Evolutionary conservation across 2,888 invertebrate genomes (phyloP).

Genomic region (Polietes domitor): DNA sequence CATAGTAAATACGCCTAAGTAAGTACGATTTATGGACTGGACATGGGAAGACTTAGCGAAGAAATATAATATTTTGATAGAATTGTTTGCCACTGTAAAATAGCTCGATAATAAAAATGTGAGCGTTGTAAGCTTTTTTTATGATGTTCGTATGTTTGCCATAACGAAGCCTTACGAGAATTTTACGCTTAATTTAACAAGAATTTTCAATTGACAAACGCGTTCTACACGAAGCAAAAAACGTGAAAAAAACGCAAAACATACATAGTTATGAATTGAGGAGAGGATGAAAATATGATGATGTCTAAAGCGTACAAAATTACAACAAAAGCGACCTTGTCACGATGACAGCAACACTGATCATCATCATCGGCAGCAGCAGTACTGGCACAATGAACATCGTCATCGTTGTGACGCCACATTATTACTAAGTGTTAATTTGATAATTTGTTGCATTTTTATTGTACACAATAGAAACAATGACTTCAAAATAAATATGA

Average conservation of each 20-base stretch:
- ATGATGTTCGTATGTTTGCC: not conserved
- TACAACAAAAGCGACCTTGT: conserved; percentile 49
- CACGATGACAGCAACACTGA: conserved; percentile 22
- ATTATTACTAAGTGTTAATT: conserved; percentile 51
- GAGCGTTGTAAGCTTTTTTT: conserved; percentile 4
- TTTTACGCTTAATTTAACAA: conserved; percentile 79
- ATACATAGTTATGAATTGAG: conserved; percentile 13
- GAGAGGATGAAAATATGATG: conserved; percentile 15
- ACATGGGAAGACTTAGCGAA: no score
- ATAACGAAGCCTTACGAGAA: conserved; percentile 13
- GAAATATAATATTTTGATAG: no score
- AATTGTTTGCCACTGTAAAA: conserved; percentile 13
- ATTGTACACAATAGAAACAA: conserved; percentile 46
- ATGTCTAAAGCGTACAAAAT: conserved; percentile 15
- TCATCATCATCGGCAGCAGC: not conserved
- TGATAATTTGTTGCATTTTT: conserved; percentile 37
- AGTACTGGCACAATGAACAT: no score
- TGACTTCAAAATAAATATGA: not conserved
- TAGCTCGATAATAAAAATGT: not conserved
- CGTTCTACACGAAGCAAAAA: conserved; percentile 66
- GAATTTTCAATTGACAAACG: conserved; percentile 77
- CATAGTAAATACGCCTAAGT: no score
- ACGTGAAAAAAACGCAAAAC: conserved; percentile 38
- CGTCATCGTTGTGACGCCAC: conserved; percentile 47
- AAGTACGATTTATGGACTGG: no score